Evolutionary conservation across 2,113 vertebrate genomes (phyloP), one percentile per base, ranked within the genome.

Genomic region (Anseranas semipalmata): DNA sequence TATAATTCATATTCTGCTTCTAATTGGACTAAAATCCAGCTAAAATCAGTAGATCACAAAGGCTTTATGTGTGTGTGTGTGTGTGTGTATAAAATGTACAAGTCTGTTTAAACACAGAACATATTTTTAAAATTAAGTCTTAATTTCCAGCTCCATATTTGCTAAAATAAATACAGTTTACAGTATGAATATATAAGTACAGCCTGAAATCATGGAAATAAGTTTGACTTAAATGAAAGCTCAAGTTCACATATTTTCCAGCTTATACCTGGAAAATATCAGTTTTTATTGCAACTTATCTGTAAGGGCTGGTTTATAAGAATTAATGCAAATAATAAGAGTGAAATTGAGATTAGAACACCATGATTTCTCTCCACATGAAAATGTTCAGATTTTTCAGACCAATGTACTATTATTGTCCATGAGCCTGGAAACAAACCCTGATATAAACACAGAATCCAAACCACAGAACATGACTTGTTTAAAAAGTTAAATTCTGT

Each of bases 391-490:
- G 83, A 96, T 96, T 97, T 96, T 98, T 96, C 95, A 98, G 92
- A 96, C 84, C 86, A 85, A 76, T 95, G 95, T 92, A 90, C 84
- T 97, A 97, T 97, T 98, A 97, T 95, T 95, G 94, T 97, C 95
- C 93, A 77, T 50, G 95, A 98, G 97, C 95, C 97, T 98, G 97
- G 96, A 98, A 98, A 97, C 95, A 96, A 94, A 97, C 82, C 89
- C 95, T 98, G 97, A 97, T 97, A 97, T 98, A 98, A 98, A 98
- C 97, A 98, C 82, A 97, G 95, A 95, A 97, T 98, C 96, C 98
- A 98, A 98, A 98, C 98, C 98, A 98, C 98, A 98, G 97, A 98
- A 98, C 98, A 98, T 96, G 98, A 97, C 98, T 99, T 98, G 97
- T 98, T 98, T 98, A 98, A 98, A 98, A 97, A 98, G 97, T 96